Percentiles rank a stretch among this genome's conserved stretches.
These are phyloP conservation scores for Pristionchus japonicus DNA, from an alignment of 2,888 invertebrate genomes.

Conservation along the genomic window DNA sequence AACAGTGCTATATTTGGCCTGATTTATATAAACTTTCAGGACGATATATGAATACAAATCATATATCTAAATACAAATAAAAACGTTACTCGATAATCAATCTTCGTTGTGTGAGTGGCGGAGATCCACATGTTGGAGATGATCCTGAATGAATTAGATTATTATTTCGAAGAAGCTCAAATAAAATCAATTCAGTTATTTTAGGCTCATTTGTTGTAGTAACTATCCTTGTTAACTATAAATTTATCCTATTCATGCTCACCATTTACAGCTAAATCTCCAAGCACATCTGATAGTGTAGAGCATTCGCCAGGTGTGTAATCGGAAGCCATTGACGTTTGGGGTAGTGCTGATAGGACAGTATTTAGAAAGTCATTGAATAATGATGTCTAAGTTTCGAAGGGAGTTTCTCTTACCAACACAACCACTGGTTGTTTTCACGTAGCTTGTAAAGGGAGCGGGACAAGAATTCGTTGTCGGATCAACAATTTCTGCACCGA, in stretches of 20 bases:
- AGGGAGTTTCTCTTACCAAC: neutral
- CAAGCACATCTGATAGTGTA: neutral
- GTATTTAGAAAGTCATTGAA: neutral
- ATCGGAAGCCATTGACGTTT: neutral
- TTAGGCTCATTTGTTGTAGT: too few species aligned
- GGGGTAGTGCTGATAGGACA: neutral
- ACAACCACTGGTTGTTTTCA: neutral
- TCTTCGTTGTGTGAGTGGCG: neutral
- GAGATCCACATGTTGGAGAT: neutral
- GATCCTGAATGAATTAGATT: neutral
- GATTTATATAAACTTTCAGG: too few species aligned
- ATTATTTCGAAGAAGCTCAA: too few species aligned
- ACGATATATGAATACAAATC: too few species aligned
- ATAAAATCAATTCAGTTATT: too few species aligned
- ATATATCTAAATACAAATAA: too few species aligned
- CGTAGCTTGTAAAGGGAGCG: neutral
- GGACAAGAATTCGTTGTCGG: neutral
- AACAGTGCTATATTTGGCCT: too few species aligned
- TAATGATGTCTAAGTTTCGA: neutral
- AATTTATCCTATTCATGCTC: neutral
- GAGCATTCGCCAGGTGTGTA: neutral
- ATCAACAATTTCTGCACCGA: neutral
- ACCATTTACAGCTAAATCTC: neutral
- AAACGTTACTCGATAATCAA: neutral
- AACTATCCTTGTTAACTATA: too few species aligned